Conservation (phyloP, 2,888 invertebrate species). For the Parnassius glacialis region DNA sequence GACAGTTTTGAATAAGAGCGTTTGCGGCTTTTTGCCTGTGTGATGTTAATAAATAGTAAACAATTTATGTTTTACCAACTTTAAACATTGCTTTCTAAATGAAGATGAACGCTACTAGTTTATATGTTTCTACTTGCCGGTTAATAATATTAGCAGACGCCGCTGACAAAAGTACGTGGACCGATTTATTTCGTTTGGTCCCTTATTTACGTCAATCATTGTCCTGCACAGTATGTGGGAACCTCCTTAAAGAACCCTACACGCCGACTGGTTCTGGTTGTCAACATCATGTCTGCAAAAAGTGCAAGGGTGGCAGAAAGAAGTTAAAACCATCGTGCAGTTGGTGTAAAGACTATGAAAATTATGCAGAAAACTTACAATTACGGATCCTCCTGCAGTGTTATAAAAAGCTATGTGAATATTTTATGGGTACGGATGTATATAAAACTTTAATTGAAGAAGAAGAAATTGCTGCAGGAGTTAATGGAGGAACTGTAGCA, state of each 20-base stretch:
- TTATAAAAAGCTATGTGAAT: slow-evolving; percentile 93
- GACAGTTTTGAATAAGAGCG: slow-evolving; percentile 44
- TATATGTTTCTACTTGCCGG: slow-evolving; percentile 91
- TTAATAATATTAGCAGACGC: slow-evolving; percentile 88
- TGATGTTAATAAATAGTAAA: slow-evolving; percentile 62
- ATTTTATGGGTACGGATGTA: slow-evolving; percentile 87
- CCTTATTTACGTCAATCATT: slow-evolving; percentile 92
- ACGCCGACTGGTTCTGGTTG: slow-evolving; percentile 89
- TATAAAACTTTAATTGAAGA: slow-evolving; percentile 82
- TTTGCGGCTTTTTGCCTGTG: slow-evolving; percentile 73
- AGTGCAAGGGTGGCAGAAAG: slow-evolving; percentile 91
- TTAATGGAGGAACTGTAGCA: slow-evolving; percentile 74
- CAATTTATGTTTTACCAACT: slow-evolving; percentile 54
- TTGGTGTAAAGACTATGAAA: slow-evolving; percentile 91
- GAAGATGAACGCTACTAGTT: slow-evolving; percentile 89
- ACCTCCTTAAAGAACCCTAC: slow-evolving; percentile 90
- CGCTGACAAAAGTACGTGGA: slow-evolving; percentile 86
- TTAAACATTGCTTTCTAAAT: slow-evolving; percentile 45
- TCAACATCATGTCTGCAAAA: slow-evolving; percentile 93
- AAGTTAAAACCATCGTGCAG: slow-evolving; percentile 91
- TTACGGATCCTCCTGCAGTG: slow-evolving; percentile 91
- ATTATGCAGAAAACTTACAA: slow-evolving; percentile 90
- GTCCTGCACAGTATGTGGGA: slow-evolving; percentile 94
- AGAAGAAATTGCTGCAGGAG: slow-evolving; percentile 74
- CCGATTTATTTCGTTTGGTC: slow-evolving; percentile 90